Evolutionary conservation across 2,113 vertebrate species (phyloP).

Genomic region (rat (Rattus norvegicus)): DNA sequence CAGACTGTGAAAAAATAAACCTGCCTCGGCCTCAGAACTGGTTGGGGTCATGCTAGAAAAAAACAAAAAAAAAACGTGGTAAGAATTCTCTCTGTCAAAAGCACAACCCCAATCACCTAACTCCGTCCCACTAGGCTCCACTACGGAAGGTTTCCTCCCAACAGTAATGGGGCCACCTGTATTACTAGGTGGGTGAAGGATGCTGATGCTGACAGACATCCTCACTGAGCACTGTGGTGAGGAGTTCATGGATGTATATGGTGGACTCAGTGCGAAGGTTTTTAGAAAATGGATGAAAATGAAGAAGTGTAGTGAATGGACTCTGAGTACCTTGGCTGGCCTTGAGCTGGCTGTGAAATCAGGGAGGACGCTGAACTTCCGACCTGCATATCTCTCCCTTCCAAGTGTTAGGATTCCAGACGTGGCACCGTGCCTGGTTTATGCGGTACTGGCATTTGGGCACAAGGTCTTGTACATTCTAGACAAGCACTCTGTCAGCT

Average conservation of each 20-base stretch:
- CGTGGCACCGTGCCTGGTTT: fast-evolving
- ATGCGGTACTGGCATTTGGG: no score
- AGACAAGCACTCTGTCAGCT: no score
- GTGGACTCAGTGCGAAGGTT: neutral
- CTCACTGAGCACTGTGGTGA: no score
- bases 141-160: neutral
- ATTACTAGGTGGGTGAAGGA: neutral
- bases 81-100: neutral
- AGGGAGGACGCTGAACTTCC: neutral
- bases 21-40: no score
- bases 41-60: no score
- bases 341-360: neutral
- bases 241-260: neutral
- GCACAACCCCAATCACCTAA: neutral
- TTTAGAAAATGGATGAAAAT: neutral
- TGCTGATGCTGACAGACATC: neutral
- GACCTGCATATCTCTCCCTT: neutral
- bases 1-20: no score
- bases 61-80: no score
- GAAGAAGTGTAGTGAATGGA: neutral
- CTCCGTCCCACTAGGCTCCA: neutral
- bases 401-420: neutral
- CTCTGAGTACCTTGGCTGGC: neutral
- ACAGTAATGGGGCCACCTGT: neutral
- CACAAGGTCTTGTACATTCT: neutral